These are phyloP conservation scores for Acanthosoma haemorrhoidale DNA, from an alignment of 2,888 invertebrate genomes.

Conservation along the genomic window DNA sequence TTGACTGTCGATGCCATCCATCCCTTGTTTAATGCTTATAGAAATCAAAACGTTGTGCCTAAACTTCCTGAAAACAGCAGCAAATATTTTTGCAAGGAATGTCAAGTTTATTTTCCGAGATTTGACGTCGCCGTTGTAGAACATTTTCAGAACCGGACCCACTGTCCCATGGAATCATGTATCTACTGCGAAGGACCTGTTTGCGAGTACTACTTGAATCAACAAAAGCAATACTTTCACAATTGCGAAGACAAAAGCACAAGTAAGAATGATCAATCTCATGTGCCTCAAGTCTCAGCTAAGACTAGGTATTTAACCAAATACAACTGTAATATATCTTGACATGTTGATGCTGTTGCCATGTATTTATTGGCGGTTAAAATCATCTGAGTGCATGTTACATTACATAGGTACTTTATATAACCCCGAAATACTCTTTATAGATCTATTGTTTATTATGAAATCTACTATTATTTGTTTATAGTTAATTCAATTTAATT, in stretches of 20 bases:
- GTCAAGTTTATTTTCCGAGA: slow-evolving; percentile 32
- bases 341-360: background rate
- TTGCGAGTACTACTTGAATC: slow-evolving; percentile 35
- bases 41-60: slow-evolving; percentile 14
- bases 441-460: too few relatives aligned
- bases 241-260: slow-evolving; percentile 28
- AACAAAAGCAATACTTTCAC: slow-evolving; percentile 31
- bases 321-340: slow-evolving; percentile 21
- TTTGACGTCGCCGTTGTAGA: slow-evolving; percentile 21
- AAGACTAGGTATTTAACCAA: background rate
- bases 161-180: slow-evolving; percentile 35
- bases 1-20: slow-evolving; percentile 35
- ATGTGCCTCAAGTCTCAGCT: background rate
- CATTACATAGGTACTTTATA: too few relatives aligned
- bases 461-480: too few relatives aligned
- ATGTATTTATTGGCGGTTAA: too few relatives aligned
- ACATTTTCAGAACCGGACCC: slow-evolving; percentile 33
- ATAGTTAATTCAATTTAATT: too few relatives aligned
- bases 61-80: slow-evolving; percentile 30
- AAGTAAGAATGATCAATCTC: background rate
- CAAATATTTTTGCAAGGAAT: slow-evolving; percentile 34
- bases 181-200: slow-evolving; percentile 38
- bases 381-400: too few relatives aligned
- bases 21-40: slow-evolving; percentile 35
- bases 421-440: too few relatives aligned